Evolutionary conservation across 2,113 vertebrate species (phyloP), one percentile per base, ranked within the genome.

Genomic region (Python bivittatus): DNA sequence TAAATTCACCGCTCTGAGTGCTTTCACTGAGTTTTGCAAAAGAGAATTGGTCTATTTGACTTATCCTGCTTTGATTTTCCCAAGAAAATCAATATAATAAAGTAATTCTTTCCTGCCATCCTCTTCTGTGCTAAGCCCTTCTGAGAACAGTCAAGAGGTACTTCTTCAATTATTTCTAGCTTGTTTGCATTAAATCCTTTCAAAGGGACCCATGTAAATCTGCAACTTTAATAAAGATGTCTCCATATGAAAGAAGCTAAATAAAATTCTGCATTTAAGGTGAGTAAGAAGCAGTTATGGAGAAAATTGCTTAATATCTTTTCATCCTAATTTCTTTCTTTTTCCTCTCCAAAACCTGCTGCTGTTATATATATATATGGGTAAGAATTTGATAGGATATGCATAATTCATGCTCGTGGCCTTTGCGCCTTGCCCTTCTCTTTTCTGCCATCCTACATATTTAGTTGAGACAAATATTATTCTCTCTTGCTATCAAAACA

Each of bases 261-360:
- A 99, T 98, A 97, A 98, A 98, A 98, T 99, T 98, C 98, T 98
- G 98, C 97, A 98, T 98, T 98, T 98, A 97, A 98, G 98, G 97
- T 98, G 98, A 98, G 97, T 98, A 98, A 98, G 98, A 98, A 98
- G 97, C 98, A 97, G 97, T 98, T 98, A 98, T 98, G 98, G 97
- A 98, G 98, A 98, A 99, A 98, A 99, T 99, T 99, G 98, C 98
- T 98, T 98, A 97, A 98, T 99, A 99, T 98, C 97, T 96, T 98
- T 98, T 96, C 95, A 96, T 97, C 96, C 97, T 98, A 98, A 99
- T 99, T 99, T 98, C 96, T 97, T 96, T 98, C 95, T 97, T 15
- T 52, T 13, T 52, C 20, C 25, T 54, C 33, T 57, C 38, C 98
- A 97, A 96, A 97, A 93, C 97, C 97, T 97, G 97, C 94, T 95